Evolutionary conservation across 2,113 vertebrate genomes (phyloP).

Genomic region (Cercocebus atys): DNA sequence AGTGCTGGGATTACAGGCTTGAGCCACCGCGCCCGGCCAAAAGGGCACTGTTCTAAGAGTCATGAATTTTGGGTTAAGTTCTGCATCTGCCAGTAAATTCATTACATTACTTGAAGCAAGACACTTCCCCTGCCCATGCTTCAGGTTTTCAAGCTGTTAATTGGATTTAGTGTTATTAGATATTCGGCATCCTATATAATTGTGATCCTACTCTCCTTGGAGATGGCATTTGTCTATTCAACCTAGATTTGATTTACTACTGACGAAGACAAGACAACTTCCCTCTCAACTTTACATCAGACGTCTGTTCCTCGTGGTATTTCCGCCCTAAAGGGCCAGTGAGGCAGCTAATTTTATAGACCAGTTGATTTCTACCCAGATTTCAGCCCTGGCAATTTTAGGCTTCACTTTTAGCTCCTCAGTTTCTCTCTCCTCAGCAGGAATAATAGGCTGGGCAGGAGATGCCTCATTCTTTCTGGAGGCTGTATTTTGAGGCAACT

Average conservation of each 20-base stretch:
- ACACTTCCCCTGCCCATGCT: background rate
- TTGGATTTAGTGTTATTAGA: background rate
- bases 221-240: background rate
- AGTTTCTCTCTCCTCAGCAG: background rate
- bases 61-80: background rate
- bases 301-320: background rate
- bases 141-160: background rate
- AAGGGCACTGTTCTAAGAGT: background rate
- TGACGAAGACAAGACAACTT: background rate
- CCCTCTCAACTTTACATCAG: background rate
- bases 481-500: constrained; percentile 50
- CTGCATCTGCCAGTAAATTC: background rate
- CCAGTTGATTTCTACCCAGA: background rate
- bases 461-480: constrained; percentile 32
- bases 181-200: background rate
- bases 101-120: background rate
- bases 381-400: background rate
- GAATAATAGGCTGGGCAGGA: background rate
- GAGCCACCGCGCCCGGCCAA: no score
- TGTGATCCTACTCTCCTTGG: background rate
- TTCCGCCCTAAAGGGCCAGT: background rate
- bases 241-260: background rate
- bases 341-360: background rate
- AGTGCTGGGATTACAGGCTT: no score
- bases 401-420: background rate